Percentiles rank a stretch among this genome's conserved stretches.
phyloP scores from a whole-genome alignment of 2,888 invertebrate genomes.

The Heliconius hortense region DNA sequence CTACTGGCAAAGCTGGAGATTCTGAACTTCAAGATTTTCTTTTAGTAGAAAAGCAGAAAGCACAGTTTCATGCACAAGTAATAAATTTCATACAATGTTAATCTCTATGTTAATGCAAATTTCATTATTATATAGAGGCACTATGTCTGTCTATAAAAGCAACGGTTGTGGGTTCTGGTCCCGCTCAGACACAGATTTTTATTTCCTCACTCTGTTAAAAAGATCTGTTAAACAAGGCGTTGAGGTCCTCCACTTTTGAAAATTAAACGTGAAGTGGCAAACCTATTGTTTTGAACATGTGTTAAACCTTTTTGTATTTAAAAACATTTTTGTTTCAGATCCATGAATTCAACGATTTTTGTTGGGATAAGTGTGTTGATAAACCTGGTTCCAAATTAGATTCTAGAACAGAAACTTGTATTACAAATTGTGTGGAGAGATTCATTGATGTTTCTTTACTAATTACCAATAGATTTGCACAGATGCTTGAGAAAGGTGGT shows the following conservation, averaged over 20 bases:
- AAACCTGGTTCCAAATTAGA: constrained; percentile 94
- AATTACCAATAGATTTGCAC: constrained; percentile 94
- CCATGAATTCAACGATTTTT: constrained; percentile 95
- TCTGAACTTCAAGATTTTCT: constrained; percentile 92
- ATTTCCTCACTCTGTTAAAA: too few relatives aligned
- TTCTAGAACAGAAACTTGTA: constrained; percentile 93
- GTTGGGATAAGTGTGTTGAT: constrained; percentile 98
- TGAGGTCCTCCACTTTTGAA: too few relatives aligned
- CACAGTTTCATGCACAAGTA: constrained; percentile 94
- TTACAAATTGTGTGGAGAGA: constrained; percentile 95
- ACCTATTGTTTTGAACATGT: too few relatives aligned
- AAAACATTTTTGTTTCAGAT: constrained; percentile 83
- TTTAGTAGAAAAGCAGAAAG: constrained; percentile 92
- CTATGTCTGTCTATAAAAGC: too few relatives aligned
- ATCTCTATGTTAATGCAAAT: not conserved
- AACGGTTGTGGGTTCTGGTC: too few relatives aligned
- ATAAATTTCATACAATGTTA: constrained; percentile 1
- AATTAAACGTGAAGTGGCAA: too few relatives aligned
- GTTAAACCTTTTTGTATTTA: not conserved
- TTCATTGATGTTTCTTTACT: constrained; percentile 96
- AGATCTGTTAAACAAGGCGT: too few relatives aligned
- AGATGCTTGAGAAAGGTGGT: constrained; percentile 89
- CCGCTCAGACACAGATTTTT: too few relatives aligned
- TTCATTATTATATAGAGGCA: too few relatives aligned
- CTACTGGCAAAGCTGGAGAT: constrained; percentile 79